Conservation (phyloP, 2,888 invertebrate species). For the Cataglyphis livida region DNA sequence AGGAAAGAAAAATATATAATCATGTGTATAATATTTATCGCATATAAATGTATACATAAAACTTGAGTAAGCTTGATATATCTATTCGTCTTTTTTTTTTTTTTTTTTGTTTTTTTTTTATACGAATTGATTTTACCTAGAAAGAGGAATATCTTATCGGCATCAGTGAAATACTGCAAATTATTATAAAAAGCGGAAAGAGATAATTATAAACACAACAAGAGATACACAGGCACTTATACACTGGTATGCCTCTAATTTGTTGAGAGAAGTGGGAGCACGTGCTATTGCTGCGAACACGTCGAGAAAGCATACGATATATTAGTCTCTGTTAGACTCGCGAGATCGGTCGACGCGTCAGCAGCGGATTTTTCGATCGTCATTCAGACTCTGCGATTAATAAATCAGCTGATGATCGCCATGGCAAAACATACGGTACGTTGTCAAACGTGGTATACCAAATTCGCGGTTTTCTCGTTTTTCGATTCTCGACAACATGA, state of each 20-base stretch:
- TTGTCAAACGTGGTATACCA: neutral
- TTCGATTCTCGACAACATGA: neutral
- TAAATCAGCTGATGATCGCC: constrained; percentile 27
- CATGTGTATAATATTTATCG: neutral
- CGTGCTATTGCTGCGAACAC: constrained; percentile 57
- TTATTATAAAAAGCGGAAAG: constrained; percentile 27
- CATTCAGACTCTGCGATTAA: constrained; percentile 17
- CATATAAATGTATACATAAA: neutral
- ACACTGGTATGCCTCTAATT: constrained; percentile 52
- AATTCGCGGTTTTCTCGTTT: neutral
- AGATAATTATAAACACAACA: neutral
- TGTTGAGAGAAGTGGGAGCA: constrained; percentile 70
- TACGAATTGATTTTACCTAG: neutral
- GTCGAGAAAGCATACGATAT: constrained; percentile 65
- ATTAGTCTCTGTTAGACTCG: constrained; percentile 68
- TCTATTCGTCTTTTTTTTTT: neutral
- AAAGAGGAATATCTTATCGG: neutral
- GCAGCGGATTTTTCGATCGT: constrained; percentile 53
- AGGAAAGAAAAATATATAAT: neutral
- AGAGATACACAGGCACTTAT: neutral
- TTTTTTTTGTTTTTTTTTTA: neutral
- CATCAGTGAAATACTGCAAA: neutral
- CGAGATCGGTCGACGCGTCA: constrained; percentile 56
- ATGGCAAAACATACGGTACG: constrained; percentile 57
- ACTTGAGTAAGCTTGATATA: constrained; percentile 5